Conservation (phyloP, 2,113 vertebrate species). For the Neotragus moschatus region DNA sequence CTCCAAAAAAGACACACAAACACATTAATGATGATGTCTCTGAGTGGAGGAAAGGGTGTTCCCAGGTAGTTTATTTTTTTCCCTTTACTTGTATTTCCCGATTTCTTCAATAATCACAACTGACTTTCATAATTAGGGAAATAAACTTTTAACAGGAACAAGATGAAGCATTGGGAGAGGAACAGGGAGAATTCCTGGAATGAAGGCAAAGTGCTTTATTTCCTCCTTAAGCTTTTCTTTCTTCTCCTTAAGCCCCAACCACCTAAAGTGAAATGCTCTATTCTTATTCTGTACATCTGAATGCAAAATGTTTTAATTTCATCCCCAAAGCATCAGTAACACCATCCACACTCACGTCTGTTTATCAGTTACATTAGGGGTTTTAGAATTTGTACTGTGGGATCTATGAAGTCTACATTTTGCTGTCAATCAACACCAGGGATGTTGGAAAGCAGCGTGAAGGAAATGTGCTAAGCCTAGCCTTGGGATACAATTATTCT, state of each 20-base stretch:
- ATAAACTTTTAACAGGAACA: background rate
- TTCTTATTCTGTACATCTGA: background rate
- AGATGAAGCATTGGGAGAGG: background rate
- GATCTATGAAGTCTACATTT: background rate
- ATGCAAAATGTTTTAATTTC: background rate
- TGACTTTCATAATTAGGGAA: background rate
- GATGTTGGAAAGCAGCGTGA: background rate
- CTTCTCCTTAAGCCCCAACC: background rate
- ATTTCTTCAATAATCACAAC: background rate
- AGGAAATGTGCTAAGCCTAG: background rate
- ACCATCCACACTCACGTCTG: background rate
- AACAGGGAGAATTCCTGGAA: background rate
- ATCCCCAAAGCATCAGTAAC: background rate
- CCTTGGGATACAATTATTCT: background rate
- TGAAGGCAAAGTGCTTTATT: background rate
- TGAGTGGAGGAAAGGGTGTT: background rate
- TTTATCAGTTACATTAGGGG: background rate
- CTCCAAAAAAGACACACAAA: background rate
- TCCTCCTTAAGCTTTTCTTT: background rate
- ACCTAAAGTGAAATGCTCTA: background rate
- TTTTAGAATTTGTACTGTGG: background rate
- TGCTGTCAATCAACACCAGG: slow-evolving; percentile 6
- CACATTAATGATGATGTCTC: background rate
- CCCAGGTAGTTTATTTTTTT: background rate
- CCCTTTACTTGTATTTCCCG: background rate